These are phyloP conservation scores for Halcyon malimbica DNA, from an alignment of 2,113 vertebrate genomes.

Conservation along the genomic window DNA sequence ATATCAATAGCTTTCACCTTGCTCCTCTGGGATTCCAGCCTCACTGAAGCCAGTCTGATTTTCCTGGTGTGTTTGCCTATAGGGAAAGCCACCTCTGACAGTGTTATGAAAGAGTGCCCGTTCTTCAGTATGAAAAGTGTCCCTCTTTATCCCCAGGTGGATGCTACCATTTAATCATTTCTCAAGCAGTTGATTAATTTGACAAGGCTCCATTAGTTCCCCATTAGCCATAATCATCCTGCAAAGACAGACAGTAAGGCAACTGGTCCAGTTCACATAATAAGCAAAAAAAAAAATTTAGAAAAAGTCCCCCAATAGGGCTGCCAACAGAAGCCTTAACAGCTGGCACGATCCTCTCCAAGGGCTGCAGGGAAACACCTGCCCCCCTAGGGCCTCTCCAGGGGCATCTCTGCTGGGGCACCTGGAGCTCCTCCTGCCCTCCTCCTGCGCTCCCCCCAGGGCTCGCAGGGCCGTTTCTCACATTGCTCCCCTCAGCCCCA, in stretches of 20 bases:
- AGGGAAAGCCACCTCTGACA: not conserved
- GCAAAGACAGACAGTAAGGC: not conserved
- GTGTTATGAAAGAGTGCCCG: not conserved
- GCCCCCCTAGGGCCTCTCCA: no score
- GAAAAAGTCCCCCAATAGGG: not conserved
- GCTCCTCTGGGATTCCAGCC: not conserved
- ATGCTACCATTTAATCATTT: not conserved
- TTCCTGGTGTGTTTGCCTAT: not conserved
- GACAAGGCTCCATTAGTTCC: not conserved
- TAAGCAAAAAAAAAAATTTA: not conserved
- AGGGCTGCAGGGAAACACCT: not conserved
- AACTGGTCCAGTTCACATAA: not conserved
- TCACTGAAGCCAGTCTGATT: not conserved
- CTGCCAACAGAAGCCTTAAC: not conserved
- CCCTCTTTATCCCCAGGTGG: not conserved
- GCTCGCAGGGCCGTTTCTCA: no score
- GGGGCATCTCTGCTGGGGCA: not conserved
- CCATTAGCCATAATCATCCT: not conserved
- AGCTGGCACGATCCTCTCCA: accelerated
- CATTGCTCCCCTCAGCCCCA: no score
- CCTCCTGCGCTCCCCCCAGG: no score
- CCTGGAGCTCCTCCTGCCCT: not conserved
- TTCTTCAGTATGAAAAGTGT: not conserved
- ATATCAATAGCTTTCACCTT: not conserved
- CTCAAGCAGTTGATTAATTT: not conserved